phyloP scores from a whole-genome alignment of 2,797 vertebrate species.

The Fringilla coelebs region DNA sequence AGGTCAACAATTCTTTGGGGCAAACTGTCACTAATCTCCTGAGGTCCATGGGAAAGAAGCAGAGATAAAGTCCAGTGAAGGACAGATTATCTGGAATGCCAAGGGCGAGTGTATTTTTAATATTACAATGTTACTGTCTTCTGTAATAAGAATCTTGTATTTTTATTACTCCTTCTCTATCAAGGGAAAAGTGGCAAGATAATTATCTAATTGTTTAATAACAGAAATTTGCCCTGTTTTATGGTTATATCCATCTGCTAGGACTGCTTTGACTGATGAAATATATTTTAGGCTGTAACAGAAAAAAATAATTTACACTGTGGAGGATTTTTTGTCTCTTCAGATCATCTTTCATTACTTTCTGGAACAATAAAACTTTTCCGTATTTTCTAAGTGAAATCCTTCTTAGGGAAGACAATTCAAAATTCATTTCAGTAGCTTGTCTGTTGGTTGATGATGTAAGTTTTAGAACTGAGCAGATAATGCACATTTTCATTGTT shows the following conservation, averaged over 20 bases:
- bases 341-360: background rate
- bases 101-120: background rate
- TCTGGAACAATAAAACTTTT: background rate
- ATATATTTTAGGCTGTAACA: background rate
- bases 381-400: background rate
- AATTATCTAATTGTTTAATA: background rate
- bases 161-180: background rate
- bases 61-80: background rate
- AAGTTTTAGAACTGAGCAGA: background rate
- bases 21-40: rapidly evolving
- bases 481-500: background rate
- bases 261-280: background rate
- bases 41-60: background rate
- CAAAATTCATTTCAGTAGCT: background rate
- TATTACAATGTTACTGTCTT: background rate
- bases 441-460: background rate
- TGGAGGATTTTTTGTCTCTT: background rate
- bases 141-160: background rate
- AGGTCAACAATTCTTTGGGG: background rate
- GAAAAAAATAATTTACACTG: background rate
- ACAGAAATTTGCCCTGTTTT: background rate
- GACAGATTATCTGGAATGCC: background rate
- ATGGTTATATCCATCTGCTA: background rate
- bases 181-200: background rate
- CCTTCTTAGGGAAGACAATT: background rate